Percentiles rank a stretch among this genome's conserved stretches.
Evolutionary conservation across 2,113 vertebrate species (phyloP).

Genomic region (Probosciger aterrimus): DNA sequence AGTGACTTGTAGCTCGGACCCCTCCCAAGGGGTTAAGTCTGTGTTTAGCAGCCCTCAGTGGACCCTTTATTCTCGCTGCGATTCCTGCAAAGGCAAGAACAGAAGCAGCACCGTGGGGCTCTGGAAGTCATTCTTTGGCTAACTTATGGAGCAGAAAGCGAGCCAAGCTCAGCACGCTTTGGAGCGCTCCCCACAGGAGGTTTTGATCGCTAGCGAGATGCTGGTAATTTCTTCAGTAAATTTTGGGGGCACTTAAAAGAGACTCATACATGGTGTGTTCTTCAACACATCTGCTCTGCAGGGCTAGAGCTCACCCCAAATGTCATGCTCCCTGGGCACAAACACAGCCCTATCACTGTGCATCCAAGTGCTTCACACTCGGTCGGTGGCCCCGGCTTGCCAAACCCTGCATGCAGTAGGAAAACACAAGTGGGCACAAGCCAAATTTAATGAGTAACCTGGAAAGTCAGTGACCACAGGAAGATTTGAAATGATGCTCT

Average conservation of each 20-base stretch:
- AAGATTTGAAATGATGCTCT: background rate
- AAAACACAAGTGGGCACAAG: background rate
- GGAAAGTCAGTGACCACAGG: background rate
- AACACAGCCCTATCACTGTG: background rate
- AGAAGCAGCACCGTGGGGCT: constrained; percentile 25
- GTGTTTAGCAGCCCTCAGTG: background rate
- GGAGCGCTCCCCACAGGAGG: background rate
- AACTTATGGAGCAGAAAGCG: background rate
- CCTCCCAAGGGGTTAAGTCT: constrained; percentile 8
- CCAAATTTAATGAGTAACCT: constrained; percentile 9
- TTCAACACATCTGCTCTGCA: background rate
- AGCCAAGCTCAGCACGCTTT: background rate
- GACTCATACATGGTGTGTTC: background rate
- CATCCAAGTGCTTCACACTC: background rate
- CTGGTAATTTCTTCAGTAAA: background rate
- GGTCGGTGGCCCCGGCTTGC: background rate
- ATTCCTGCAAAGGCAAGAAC: constrained; percentile 10
- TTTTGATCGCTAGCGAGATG: background rate
- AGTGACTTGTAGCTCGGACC: background rate
- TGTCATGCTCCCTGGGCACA: background rate
- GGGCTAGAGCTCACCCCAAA: background rate
- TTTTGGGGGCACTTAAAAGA: constrained; percentile 19
- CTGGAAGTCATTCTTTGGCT: constrained; percentile 27
- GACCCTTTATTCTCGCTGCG: background rate
- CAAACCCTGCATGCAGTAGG: background rate